Percentiles rank a stretch among this genome's conserved stretches.
phyloP scores from a whole-genome alignment of 2,797 vertebrate species.

The Notolepis coatsorum region DNA sequence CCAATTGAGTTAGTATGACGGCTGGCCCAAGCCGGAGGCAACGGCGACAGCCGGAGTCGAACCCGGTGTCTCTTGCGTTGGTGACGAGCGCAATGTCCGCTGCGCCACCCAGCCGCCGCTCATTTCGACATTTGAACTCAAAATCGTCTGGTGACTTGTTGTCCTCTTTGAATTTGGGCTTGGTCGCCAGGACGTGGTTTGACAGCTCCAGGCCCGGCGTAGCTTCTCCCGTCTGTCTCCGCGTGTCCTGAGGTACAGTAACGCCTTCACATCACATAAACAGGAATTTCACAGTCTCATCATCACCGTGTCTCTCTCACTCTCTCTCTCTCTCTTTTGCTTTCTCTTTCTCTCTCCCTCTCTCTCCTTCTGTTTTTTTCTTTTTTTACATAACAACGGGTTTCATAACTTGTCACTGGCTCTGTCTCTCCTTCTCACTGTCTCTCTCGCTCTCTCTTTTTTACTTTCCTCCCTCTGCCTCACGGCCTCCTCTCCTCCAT shows the following conservation, averaged over 20 bases:
- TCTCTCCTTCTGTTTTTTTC: constrained; percentile 22
- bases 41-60: too few species aligned
- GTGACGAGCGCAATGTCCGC: too few species aligned
- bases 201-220: too few species aligned
- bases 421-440: constrained; percentile 37
- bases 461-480: constrained; percentile 4
- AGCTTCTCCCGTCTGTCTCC: too few species aligned
- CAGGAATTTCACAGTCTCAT: constrained; percentile 36
- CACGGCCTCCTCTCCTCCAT: not conserved
- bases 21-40: too few species aligned
- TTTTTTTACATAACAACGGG: constrained; percentile 67
- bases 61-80: too few species aligned
- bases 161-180: not conserved
- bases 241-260: too few species aligned
- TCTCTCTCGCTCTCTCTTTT: constrained; percentile 3
- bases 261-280: constrained; percentile 7
- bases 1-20: too few species aligned
- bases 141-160: too few species aligned
- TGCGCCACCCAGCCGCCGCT: too few species aligned
- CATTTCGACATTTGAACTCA: too few species aligned
- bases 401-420: constrained; percentile 69
- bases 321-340: constrained; percentile 24
- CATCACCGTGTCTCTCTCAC: constrained; percentile 45
- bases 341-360: constrained; percentile 52
- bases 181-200: too few species aligned